A percentile compares a stretch with the other conserved stretches of the same genome.
Conservation (phyloP, 2,888 invertebrate species). For the Drosophila mimica region DNA sequence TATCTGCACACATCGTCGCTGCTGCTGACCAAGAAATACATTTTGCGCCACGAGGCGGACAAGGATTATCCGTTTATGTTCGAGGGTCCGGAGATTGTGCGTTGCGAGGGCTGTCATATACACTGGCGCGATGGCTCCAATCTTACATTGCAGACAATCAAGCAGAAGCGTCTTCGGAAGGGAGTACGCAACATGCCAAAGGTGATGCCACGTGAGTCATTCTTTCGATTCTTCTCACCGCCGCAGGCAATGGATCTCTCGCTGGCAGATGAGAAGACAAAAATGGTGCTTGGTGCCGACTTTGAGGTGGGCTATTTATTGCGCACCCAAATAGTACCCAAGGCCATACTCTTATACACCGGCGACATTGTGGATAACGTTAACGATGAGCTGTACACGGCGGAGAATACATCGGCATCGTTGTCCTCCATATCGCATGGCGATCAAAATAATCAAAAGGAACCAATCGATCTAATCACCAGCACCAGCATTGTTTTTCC, state of each 20-base stretch:
- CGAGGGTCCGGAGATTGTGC: constrained; percentile 69
- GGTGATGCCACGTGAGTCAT: constrained; percentile 67
- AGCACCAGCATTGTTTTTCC: constrained; percentile 17
- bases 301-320: constrained; percentile 69
- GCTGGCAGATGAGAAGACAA: constrained; percentile 67
- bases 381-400: constrained; percentile 46
- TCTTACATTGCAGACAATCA: constrained; percentile 59
- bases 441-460: constrained; percentile 27
- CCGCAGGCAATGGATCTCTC: constrained; percentile 61
- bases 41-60: constrained; percentile 65
- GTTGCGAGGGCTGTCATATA: constrained; percentile 70
- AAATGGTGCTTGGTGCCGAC: constrained; percentile 59
- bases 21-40: constrained; percentile 62
- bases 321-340: constrained; percentile 70
- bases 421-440: constrained; percentile 51
- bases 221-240: constrained; percentile 69
- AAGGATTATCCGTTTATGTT: constrained; percentile 63
- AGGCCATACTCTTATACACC: constrained; percentile 69
- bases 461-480: constrained; percentile 1
- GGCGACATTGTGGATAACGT: constrained; percentile 66
- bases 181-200: constrained; percentile 52
- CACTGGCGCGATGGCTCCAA: constrained; percentile 67
- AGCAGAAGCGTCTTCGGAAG: constrained; percentile 45
- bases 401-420: constrained; percentile 48
- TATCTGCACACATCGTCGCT: constrained; percentile 59